These are phyloP conservation scores for Pristionchus mayeri DNA, from an alignment of 2,888 invertebrate genomes.

Conservation along the genomic window DNA sequence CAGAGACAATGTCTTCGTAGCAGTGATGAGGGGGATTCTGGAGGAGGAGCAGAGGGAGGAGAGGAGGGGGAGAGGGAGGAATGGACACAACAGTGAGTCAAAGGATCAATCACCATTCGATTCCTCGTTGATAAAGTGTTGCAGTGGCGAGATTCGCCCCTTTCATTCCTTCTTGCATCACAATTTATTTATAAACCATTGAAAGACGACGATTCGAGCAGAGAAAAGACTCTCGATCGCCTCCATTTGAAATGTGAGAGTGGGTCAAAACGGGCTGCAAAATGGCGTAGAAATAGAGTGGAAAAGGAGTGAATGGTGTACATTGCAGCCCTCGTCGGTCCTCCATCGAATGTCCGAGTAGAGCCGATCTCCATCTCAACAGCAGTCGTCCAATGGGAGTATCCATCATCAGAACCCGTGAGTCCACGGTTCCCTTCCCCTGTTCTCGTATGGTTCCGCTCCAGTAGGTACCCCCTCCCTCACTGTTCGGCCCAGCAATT, in stretches of 20 bases:
- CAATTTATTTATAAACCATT: not conserved
- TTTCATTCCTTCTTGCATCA: not conserved
- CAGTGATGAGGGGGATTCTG: constrained; percentile 45
- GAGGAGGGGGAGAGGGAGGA: not conserved
- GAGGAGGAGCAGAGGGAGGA: not conserved
- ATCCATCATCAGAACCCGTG: constrained; percentile 65
- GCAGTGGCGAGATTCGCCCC: too few relatives aligned
- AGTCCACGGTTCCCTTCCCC: not conserved
- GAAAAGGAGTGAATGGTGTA: not conserved
- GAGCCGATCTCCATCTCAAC: constrained; percentile 73
- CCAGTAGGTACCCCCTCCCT: not conserved
- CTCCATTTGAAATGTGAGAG: not conserved
- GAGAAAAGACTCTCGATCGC: not conserved
- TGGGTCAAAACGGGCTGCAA: too few relatives aligned
- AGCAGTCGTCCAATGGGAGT: constrained; percentile 75
- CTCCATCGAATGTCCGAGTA: constrained; percentile 73
- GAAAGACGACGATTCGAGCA: constrained; percentile 22
- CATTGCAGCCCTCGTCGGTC: constrained; percentile 74
- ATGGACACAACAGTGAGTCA: not conserved
- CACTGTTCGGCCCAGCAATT: not conserved
- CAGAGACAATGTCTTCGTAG: constrained; percentile 42
- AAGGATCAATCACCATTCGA: too few relatives aligned
- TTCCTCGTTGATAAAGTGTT: too few relatives aligned
- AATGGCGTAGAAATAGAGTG: not conserved
- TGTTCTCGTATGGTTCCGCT: not conserved